Conservation (phyloP, 2,113 vertebrate species). For the Dendrocopos noguchii region DNA sequence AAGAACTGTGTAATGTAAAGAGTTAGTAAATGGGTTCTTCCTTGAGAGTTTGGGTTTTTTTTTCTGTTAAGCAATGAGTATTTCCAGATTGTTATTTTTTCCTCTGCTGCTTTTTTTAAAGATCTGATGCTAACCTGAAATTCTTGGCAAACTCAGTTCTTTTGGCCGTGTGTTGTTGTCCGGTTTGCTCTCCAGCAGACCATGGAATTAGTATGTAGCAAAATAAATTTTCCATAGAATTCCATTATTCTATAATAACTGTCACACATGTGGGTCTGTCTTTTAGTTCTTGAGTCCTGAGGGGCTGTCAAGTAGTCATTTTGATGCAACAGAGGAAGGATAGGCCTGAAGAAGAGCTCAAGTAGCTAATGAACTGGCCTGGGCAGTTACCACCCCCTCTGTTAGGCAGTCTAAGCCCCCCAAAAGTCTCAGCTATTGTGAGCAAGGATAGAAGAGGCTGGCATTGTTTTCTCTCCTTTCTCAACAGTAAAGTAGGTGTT, state of each 20-base stretch:
- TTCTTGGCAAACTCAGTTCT: background rate
- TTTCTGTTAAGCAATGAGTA: background rate
- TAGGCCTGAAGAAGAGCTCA: background rate
- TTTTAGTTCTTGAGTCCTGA: background rate
- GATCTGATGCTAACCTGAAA: background rate
- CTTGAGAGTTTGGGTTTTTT: too few species aligned
- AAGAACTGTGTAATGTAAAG: background rate
- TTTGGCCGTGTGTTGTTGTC: background rate
- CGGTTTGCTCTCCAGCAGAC: background rate
- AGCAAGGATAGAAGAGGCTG: background rate
- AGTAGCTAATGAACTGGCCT: background rate
- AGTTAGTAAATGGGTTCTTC: background rate
- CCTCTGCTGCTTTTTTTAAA: background rate
- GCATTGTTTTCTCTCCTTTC: background rate
- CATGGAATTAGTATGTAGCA: background rate
- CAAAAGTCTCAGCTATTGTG: too few species aligned
- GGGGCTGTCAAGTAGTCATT: background rate
- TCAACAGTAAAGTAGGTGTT: background rate
- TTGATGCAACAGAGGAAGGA: background rate
- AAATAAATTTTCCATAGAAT: background rate
- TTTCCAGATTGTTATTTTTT: background rate
- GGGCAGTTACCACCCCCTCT: background rate
- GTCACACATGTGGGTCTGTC: rapidly evolving
- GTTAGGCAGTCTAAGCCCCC: too few species aligned
- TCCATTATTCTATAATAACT: too few species aligned